These are phyloP conservation scores for Drosophila multiciliata DNA, from an alignment of 2,888 invertebrate genomes.

Conservation along the genomic window DNA sequence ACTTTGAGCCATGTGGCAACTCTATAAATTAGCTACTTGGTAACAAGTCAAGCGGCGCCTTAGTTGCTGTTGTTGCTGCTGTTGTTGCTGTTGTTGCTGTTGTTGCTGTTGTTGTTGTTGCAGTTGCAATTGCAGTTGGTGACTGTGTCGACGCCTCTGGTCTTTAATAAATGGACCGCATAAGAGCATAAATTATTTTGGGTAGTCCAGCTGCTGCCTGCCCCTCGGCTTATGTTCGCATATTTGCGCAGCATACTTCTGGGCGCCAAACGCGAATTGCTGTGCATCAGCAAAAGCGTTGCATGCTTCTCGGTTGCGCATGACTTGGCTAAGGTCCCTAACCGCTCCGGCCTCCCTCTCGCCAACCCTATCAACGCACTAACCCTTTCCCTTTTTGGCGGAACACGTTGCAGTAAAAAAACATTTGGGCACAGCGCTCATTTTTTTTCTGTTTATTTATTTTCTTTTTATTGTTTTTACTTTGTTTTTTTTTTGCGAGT, in stretches of 20 bases:
- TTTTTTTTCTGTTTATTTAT: conserved; percentile 67
- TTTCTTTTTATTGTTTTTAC: conserved; percentile 67
- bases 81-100: background rate
- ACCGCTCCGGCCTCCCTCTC: background rate
- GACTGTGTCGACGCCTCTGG: conserved; percentile 22
- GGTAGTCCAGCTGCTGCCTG: conserved; percentile 3
- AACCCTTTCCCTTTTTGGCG: conserved; percentile 14
- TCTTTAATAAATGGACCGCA: conserved; percentile 71
- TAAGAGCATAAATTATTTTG: conserved; percentile 72
- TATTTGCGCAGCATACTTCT: conserved; percentile 74
- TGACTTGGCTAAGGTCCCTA: background rate
- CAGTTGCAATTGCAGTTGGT: background rate
- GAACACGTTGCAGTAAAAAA: conserved; percentile 67
- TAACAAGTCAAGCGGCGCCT: conserved; percentile 35
- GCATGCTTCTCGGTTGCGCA: conserved; percentile 53
- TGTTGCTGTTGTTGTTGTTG: background rate
- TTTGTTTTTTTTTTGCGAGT: conserved; percentile 43
- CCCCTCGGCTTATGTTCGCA: conserved; percentile 47
- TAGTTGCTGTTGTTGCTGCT: background rate
- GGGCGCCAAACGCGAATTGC: conserved; percentile 54
- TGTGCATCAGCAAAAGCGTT: conserved; percentile 29
- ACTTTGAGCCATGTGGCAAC: conserved; percentile 43
- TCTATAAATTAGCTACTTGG: conserved; percentile 62
- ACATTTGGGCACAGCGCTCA: conserved; percentile 66
- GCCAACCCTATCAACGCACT: background rate